Conservation (phyloP, 2,888 invertebrate genomes). For the Cataglyphis livida region DNA sequence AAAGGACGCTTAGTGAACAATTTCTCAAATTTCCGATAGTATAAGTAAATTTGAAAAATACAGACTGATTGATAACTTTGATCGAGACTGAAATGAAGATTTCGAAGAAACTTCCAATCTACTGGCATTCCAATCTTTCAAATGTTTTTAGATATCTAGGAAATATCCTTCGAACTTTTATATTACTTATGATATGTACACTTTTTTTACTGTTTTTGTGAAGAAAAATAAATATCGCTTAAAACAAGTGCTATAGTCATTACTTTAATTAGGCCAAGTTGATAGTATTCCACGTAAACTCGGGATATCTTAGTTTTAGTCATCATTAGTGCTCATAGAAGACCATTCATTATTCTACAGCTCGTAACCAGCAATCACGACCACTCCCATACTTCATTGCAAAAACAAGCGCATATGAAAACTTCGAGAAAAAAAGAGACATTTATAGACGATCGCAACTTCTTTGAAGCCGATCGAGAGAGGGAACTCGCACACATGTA, state of each 20-base stretch:
- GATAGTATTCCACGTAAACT: not conserved
- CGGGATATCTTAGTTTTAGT: slow-evolving; percentile 26
- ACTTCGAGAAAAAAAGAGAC: not conserved
- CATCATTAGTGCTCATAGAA: slow-evolving; percentile 25
- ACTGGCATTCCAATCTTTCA: not conserved
- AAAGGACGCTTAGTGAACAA: slow-evolving; percentile 68
- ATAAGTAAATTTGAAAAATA: slow-evolving; percentile 58
- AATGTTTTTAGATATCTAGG: not conserved
- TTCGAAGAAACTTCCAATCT: not conserved
- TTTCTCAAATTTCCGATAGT: slow-evolving; percentile 63
- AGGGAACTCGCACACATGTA: slow-evolving; percentile 44
- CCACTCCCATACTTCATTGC: slow-evolving; percentile 33
- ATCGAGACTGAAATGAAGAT: not conserved
- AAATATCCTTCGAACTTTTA: not conserved
- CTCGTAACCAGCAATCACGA: slow-evolving; percentile 35
- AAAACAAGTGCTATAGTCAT: not conserved
- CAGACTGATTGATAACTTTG: not conserved
- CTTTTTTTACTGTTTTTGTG: not conserved
- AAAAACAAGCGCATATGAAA: slow-evolving; percentile 17
- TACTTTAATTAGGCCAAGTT: slow-evolving; percentile 14
- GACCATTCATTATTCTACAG: slow-evolving; percentile 30
- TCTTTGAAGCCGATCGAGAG: slow-evolving; percentile 47
- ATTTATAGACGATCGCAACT: slow-evolving; percentile 35
- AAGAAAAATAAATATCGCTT: not conserved
- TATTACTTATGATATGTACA: not conserved